phyloP scores from a whole-genome alignment of 1,140 invertebrate genomes.

The Anagrus nilaparvatae region DNA sequence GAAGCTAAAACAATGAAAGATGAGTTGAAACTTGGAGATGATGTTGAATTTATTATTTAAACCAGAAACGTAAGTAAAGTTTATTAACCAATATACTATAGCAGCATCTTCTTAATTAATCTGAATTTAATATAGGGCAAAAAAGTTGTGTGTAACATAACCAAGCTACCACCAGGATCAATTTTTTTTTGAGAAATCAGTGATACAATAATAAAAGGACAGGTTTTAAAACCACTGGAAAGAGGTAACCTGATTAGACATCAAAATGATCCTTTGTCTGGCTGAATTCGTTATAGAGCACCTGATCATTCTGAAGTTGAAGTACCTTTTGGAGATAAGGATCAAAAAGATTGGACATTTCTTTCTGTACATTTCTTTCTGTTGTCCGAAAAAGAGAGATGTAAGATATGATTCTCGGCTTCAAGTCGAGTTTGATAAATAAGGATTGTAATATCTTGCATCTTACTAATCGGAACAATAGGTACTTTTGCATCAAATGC shows the following conservation, averaged over 20 bases:
- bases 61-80: slow-evolving; percentile 74
- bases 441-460: too few relatives aligned
- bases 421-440: too few relatives aligned
- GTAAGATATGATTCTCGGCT: too few relatives aligned
- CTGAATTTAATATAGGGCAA: slow-evolving; percentile 57
- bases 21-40: slow-evolving; percentile 79
- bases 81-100: not conserved
- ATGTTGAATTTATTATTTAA: slow-evolving; percentile 95
- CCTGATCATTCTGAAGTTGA: slow-evolving; percentile 81
- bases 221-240: slow-evolving; percentile 82
- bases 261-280: slow-evolving; percentile 70
- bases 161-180: slow-evolving; percentile 76
- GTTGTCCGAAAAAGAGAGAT: too few relatives aligned
- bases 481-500: too few relatives aligned
- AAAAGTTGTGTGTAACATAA: slow-evolving; percentile 92
- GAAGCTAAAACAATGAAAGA: slow-evolving; percentile 68
- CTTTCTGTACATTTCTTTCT: too few relatives aligned
- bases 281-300: slow-evolving; percentile 75
- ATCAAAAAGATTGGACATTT: too few relatives aligned
- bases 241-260: slow-evolving; percentile 55
- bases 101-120: slow-evolving; percentile 8
- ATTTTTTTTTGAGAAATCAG: slow-evolving; percentile 95
- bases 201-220: slow-evolving; percentile 74
- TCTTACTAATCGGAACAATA: too few relatives aligned
- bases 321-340: slow-evolving; percentile 92